phyloP scores from a whole-genome alignment of 2,113 vertebrate genomes.

The Grammomys surdaster region DNA sequence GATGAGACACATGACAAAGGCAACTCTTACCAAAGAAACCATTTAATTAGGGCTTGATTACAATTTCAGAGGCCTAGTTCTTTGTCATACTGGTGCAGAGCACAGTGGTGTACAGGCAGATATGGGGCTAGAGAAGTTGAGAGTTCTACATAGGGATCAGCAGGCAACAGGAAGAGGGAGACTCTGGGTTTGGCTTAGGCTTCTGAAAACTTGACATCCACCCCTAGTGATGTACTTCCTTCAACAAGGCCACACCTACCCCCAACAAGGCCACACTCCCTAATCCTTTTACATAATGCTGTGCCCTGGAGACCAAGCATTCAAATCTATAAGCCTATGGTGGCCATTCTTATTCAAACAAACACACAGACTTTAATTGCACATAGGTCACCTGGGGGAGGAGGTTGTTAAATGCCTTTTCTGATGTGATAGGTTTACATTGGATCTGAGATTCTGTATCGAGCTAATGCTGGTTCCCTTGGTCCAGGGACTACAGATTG shows the following conservation, averaged over 20 bases:
- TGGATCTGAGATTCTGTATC: neutral
- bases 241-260: neutral
- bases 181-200: neutral
- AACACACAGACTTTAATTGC: neutral
- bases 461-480: neutral
- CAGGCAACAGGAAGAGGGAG: too few species aligned
- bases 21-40: neutral
- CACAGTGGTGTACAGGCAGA: neutral
- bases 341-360: neutral
- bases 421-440: neutral
- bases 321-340: neutral
- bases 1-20: neutral
- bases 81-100: neutral
- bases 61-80: neutral
- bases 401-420: neutral
- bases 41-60: neutral
- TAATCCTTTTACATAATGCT: too few species aligned
- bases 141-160: neutral
- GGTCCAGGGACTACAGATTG: neutral
- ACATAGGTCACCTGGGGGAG: too few species aligned
- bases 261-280: neutral
- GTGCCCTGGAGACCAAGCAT: neutral
- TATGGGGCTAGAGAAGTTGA: neutral
- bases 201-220: neutral
- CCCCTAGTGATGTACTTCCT: neutral